Evolutionary conservation across 2,113 vertebrate species (phyloP).

Genomic region (Microtus richardsoni): DNA sequence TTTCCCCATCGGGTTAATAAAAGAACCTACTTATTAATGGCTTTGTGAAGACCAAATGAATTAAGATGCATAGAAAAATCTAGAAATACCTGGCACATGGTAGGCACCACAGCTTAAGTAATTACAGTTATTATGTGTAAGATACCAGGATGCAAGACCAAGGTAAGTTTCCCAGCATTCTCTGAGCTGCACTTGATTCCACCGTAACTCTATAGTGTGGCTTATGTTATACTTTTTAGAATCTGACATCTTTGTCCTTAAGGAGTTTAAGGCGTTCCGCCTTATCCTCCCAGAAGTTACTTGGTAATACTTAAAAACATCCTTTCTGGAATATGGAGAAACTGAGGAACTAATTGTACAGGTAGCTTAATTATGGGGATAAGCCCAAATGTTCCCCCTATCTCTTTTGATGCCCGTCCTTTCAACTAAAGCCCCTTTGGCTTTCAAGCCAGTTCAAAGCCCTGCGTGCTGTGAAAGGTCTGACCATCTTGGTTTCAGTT

Average conservation of each 20-base stretch:
- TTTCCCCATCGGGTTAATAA: constrained; percentile 56
- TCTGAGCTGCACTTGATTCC: constrained; percentile 19
- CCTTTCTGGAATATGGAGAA: constrained; percentile 44
- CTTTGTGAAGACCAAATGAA: not conserved
- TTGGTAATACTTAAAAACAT: not conserved
- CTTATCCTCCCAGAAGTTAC: not conserved
- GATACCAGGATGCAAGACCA: constrained; percentile 41
- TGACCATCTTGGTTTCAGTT: not conserved
- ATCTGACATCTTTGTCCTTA: constrained; percentile 35
- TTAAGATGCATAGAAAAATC: constrained; percentile 19
- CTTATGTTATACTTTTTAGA: not conserved
- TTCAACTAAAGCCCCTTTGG: not conserved
- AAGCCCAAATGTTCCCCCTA: not conserved
- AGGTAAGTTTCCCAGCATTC: constrained; percentile 29
- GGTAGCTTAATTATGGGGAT: constrained; percentile 41
- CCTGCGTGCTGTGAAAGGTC: not conserved
- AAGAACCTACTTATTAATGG: constrained; percentile 62
- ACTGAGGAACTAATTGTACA: constrained; percentile 30
- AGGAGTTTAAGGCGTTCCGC: constrained; percentile 16
- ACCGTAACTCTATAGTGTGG: constrained; percentile 27
- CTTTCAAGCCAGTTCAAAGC: constrained; percentile 33
- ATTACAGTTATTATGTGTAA: constrained; percentile 65
- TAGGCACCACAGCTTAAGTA: constrained; percentile 3
- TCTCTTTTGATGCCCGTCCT: constrained; percentile 52
- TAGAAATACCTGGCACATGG: not conserved